Base-by-base conservation (phyloP, 2,888 invertebrate species). In the Halictus ligatus region DNA sequence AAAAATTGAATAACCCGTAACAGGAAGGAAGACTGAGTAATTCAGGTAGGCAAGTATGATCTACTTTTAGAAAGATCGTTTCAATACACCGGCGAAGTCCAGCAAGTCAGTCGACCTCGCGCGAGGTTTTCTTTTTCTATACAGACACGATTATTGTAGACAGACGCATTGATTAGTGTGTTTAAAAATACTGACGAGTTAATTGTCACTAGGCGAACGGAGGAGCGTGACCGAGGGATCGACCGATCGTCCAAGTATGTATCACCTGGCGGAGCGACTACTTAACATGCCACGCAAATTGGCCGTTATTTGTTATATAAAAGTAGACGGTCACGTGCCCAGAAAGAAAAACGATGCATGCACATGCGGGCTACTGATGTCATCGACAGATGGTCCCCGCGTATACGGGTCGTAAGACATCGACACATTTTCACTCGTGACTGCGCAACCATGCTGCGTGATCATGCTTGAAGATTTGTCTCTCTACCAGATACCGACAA, bases 361-460 rank as follows among this genome's bases (percentile, higher is more conserved):
- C 77, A 75, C 3, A 81, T 85, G 82, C 78, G 84, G 85, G 85
- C 54, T n/a, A 69, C 69, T 43, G 86, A 86, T 82, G 81, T 79
- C 85, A 81, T 64, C 76, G 81, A 71, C 86, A 86, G 81, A 86
- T 84, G 86, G 78, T 81, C 75, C 18, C 84, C 67, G 54, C 75
- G 58, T 69, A 81, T 78, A 78, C 81, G 78, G 81, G 84, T 50
- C 73, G 67, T 78, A 84, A 86, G 72, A 78, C 79, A 78, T 60
- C 40, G 73, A 78, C 84, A 86, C 78, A 84, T 81, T 84, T 86
- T 81, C 72, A 71, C 64, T 29, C 71, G 48, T 71, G 72, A 75
- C 58, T 76, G 69, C 15, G 69, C 74, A 84, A 78, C 35, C n/a
- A n/a, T n/a, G n/a, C n/a, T n/a, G n/a, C n/a, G n/a, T 18, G 40